Base-by-base conservation (phyloP, 2,888 invertebrate genomes). In the Lithophane socia region DNA sequence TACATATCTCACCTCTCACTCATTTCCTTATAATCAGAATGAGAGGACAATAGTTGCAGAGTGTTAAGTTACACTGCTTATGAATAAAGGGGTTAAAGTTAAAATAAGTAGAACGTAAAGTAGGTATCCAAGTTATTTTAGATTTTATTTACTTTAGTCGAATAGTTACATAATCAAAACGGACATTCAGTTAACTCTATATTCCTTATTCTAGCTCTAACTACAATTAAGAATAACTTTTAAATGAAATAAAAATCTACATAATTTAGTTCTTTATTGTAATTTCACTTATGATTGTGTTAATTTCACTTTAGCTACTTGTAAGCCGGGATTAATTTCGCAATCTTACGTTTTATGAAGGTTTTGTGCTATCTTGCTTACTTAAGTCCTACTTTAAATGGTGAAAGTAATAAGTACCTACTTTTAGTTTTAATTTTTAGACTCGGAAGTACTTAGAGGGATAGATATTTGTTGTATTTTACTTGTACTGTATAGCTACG, bases 241-340 rank as follows among this genome's bases (percentile, higher is more conserved):
- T 68, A 71, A 71, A 80, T 64, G 10, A 72, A 75, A 71, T 82
- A 58, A 75, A 52, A 52, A 56, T n/a, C 24, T 42, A 80, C 13
- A 63, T 72, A 70, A 58, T 52, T 77, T 76, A 81, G 68, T 73
- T 70, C n/a, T 67, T 13, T 71, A 74, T 3, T 60, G 58, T 79
- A 75, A 75, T 54, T 37, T 66, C 37, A 73, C 60, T 47, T 69
- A 63, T 12, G 61, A 73, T 67, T 85, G 21, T 85, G 21, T 76
- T 68, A 47, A 63, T 61, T 70, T 83, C 75, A 75, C 58, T 73
- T 77, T 79, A 81, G 68, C 65, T 82, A 76, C 72, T 78, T 63
- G 56, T 87, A 87, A 88, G 90, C 90, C 91, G 92, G 91, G 91
- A 89, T 91, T 75, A 80, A 73, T 88, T 82, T 87, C 89, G 91